Percentiles rank a stretch among this genome's conserved stretches.
Conservation (phyloP, 2,113 vertebrate genomes). For the Corynorhinus townsendii region DNA sequence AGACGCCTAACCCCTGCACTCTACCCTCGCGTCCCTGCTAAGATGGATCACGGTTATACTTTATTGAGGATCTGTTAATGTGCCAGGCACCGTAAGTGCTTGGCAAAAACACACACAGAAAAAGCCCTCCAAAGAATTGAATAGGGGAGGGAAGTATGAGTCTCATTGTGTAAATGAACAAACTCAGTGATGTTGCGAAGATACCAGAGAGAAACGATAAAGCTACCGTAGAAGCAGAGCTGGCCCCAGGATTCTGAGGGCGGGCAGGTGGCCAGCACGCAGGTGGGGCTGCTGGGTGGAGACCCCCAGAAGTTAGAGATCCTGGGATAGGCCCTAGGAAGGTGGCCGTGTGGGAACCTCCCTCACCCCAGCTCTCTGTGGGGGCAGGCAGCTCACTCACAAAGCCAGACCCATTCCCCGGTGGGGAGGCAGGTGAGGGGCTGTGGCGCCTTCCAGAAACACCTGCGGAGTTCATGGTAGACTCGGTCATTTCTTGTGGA, state of each 20-base stretch:
- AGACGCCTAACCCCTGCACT: not conserved
- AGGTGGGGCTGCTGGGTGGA: not conserved
- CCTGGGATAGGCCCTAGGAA: not conserved
- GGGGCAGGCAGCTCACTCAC: not conserved
- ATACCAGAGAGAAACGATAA: not conserved
- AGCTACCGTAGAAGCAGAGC: not conserved
- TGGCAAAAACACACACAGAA: too few species aligned
- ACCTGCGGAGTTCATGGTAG: not conserved
- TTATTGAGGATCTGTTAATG: not conserved
- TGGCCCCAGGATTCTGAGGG: not conserved
- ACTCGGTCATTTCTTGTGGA: not conserved
- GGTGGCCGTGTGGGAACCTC: not conserved
- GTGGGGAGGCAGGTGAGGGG: not conserved
- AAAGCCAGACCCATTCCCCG: not conserved
- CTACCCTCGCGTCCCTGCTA: not conserved
- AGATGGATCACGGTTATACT: not conserved
- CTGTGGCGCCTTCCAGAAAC: not conserved
- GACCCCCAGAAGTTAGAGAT: not conserved
- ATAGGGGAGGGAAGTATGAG: not conserved
- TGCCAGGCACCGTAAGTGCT: not conserved
- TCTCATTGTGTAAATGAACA: not conserved
- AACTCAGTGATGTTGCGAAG: not conserved
- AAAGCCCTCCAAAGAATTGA: not conserved
- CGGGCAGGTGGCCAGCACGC: not conserved
- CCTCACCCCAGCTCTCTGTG: not conserved